A percentile compares a stretch with the other conserved stretches of the same genome.
Conservation (phyloP, 2,888 invertebrate genomes). For the Drosophila nigritarsus region DNA sequence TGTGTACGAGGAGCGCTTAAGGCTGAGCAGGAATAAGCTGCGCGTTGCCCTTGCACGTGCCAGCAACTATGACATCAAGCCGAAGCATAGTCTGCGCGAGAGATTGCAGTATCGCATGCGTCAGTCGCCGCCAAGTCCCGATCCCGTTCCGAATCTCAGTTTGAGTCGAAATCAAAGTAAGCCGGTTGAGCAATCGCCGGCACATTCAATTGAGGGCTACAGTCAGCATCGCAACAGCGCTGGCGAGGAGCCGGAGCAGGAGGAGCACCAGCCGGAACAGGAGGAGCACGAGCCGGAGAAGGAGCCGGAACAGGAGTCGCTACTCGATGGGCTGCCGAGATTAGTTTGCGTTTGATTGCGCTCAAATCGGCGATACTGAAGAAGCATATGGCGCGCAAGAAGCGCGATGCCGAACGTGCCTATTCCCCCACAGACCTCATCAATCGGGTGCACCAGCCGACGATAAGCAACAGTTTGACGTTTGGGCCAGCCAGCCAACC, state of each 20-base stretch:
- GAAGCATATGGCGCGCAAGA: slow-evolving; percentile 83
- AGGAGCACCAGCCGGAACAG: slow-evolving; percentile 56
- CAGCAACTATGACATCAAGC: slow-evolving; percentile 53
- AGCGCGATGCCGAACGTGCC: slow-evolving; percentile 82
- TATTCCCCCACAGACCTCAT: slow-evolving; percentile 85
- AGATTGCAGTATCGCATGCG: slow-evolving; percentile 54
- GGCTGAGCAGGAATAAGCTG: slow-evolving; percentile 77
- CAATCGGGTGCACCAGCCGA: slow-evolving; percentile 65
- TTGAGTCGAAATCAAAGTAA: slow-evolving; percentile 3
- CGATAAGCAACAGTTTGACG: slow-evolving; percentile 63
- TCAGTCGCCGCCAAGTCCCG: slow-evolving; percentile 51
- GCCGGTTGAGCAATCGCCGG: slow-evolving; percentile 3
- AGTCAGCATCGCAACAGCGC: slow-evolving; percentile 13
- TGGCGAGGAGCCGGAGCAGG: slow-evolving; percentile 8
- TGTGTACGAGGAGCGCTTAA: slow-evolving; percentile 43
- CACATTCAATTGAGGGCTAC: slow-evolving; percentile 16
- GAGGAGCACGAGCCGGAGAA: slow-evolving; percentile 61
- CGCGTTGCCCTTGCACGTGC: slow-evolving; percentile 74
- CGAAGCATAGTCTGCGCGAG: slow-evolving; percentile 65
- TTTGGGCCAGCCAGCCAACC: slow-evolving; percentile 51
- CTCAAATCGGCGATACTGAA: slow-evolving; percentile 84
- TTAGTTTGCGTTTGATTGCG: slow-evolving; percentile 82
- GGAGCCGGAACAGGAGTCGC: slow-evolving; percentile 22
- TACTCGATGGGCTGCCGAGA: slow-evolving; percentile 48
- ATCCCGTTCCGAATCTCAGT: slow-evolving; percentile 17